Percentiles rank a stretch among this genome's conserved stretches.
These are phyloP conservation scores for Gymnosoma rotundatum DNA, from an alignment of 2,888 invertebrate species.

Conservation along the genomic window DNA sequence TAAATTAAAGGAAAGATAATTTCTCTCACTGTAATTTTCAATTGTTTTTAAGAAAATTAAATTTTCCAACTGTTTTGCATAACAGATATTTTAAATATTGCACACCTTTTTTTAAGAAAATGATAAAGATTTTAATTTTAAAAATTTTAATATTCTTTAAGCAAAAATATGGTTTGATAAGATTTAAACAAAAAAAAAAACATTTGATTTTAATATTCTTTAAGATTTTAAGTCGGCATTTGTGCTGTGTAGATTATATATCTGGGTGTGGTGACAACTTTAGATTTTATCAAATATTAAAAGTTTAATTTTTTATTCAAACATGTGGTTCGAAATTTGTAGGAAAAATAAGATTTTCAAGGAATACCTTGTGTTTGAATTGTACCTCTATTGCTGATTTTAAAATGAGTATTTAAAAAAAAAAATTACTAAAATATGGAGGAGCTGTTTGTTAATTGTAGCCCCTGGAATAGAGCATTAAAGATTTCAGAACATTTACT, in stretches of 20 bases:
- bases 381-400: too few relatives aligned
- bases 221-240: slow-evolving; percentile 26
- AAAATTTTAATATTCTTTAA: slow-evolving; percentile 17
- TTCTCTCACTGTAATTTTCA: slow-evolving; percentile 24
- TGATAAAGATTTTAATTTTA: background rate
- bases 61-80: slow-evolving; percentile 12
- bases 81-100: background rate
- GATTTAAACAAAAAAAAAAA: slow-evolving; percentile 17
- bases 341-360: too few relatives aligned
- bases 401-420: too few relatives aligned
- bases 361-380: too few relatives aligned
- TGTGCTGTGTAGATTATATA: slow-evolving; percentile 19
- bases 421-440: too few relatives aligned
- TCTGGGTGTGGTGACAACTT: slow-evolving; percentile 42
- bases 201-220: slow-evolving; percentile 9
- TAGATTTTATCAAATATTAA: slow-evolving; percentile 31
- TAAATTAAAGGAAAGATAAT: background rate
- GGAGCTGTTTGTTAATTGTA: too few relatives aligned
- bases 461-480: too few relatives aligned
- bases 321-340: too few relatives aligned
- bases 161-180: slow-evolving; percentile 28
- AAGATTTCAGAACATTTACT: too few relatives aligned
- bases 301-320: background rate
- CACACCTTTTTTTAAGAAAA: slow-evolving; percentile 3
- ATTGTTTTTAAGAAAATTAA: background rate